These are phyloP conservation scores for Phylloscopus whistleri DNA, from an alignment of 2,113 vertebrate species.

Conservation along the genomic window DNA sequence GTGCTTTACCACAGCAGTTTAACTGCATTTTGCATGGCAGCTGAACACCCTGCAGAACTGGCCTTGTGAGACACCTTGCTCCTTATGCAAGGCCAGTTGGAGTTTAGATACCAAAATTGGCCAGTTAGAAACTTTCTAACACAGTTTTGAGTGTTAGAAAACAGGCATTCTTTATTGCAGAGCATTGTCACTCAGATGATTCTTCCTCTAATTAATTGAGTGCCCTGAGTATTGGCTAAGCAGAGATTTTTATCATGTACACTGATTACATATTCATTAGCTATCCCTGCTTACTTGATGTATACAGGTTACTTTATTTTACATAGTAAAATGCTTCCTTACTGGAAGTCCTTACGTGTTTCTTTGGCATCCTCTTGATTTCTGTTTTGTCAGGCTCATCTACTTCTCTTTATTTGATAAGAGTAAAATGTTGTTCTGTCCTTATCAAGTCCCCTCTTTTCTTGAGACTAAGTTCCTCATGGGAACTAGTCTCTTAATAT, in stretches of 20 bases:
- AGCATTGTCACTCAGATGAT: rapidly evolving
- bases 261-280: background rate
- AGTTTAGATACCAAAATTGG: background rate
- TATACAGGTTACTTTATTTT: background rate
- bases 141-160: background rate
- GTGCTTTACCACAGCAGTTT: background rate
- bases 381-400: background rate
- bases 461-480: background rate
- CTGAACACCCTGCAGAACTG: background rate
- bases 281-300: background rate
- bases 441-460: background rate
- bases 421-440: background rate
- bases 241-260: background rate
- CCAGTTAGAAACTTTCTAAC: background rate
- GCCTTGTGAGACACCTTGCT: background rate
- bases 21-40: background rate
- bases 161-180: background rate
- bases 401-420: background rate
- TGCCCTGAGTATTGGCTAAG: background rate
- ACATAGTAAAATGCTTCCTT: background rate
- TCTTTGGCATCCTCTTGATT: background rate
- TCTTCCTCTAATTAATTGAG: background rate
- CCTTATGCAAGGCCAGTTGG: background rate
- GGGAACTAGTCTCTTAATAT: background rate
- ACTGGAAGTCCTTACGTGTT: background rate